Percentiles rank a stretch among this genome's conserved stretches.
Evolutionary conservation across 2,113 vertebrate species (phyloP).

Genomic region (Cynopterus brachyotis): DNA sequence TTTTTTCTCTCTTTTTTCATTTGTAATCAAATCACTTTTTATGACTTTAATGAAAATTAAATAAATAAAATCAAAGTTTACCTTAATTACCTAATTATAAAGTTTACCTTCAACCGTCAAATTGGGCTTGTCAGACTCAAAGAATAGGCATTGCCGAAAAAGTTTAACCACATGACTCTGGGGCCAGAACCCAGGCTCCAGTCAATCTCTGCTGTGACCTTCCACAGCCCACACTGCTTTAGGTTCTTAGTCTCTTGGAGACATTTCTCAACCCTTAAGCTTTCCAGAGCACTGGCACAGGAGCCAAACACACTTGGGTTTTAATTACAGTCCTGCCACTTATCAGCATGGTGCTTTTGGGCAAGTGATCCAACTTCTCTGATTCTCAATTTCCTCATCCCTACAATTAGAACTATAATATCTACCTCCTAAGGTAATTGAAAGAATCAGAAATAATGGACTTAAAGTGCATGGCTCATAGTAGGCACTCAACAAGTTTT

Average conservation of each 20-base stretch:
- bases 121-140: neutral
- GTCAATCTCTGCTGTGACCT: neutral
- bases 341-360: neutral
- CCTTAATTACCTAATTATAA: slow-evolving; percentile 25
- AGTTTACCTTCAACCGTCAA: slow-evolving; percentile 20
- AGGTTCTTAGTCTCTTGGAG: neutral
- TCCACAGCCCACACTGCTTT: neutral
- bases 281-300: neutral
- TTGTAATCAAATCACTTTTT: slow-evolving; percentile 46
- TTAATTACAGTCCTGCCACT: neutral
- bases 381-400: neutral
- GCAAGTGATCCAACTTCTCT: slow-evolving; percentile 7
- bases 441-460: slow-evolving; percentile 16
- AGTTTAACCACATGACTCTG: neutral
- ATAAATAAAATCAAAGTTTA: slow-evolving; percentile 41
- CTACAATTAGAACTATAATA: slow-evolving; percentile 25
- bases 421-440: neutral
- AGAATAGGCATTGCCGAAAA: neutral
- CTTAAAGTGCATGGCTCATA: neutral
- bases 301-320: neutral
- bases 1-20: neutral
- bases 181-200: neutral
- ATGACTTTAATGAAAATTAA: slow-evolving; percentile 53
- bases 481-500: neutral
- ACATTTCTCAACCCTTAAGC: neutral